Base-by-base conservation (phyloP, 2,888 invertebrate genomes). In the Watsonalla cultraria region DNA sequence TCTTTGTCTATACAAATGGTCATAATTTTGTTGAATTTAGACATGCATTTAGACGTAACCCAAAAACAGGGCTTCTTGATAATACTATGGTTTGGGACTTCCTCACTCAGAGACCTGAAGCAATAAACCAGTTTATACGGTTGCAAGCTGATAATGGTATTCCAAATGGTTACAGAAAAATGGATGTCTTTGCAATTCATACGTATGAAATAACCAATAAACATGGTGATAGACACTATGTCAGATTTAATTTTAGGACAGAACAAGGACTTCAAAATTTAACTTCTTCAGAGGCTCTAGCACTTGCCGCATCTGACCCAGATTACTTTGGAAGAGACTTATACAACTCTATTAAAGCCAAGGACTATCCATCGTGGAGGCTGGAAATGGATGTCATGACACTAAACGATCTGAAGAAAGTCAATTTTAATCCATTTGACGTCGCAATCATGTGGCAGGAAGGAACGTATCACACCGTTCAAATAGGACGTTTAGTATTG, bases 151-250 rank as follows among this genome's bases (percentile, higher is more conserved):
- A 98, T 83, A 93, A 96, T 65, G 98, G 98, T 11, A 95, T 95
- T 59, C 98, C 98, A 0, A 95, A 97, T 78, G 97, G 98, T 7
- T 95, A 94, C 79, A 93, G 97, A 54, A 94, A 94, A 80, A 97
- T 98, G 97, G 95, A 98, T 70, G 96, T 95, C 45, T 98, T 96
- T 70, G 96, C 97, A 0, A 95, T 96, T 0, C 98, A 98, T 77
- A 96, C 97, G 0, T 98, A 96, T 80, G 97, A 97, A 80, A 78
- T 98, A 56, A 93, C 97, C 33, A 98, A 98, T 80, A 92, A 88
- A 50, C 81, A 93, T 4, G 93, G 94, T 0, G 92, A 95, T 52
- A 83, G 92, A 24, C 91, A 94, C 62, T 98, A 94, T 76, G 96
- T 95, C 60, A 97, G 96, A 91, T 98, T 98, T 86, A 97, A 97